These are phyloP conservation scores for Nudaria mundana DNA, from an alignment of 2,888 invertebrate species.

Conservation along the genomic window DNA sequence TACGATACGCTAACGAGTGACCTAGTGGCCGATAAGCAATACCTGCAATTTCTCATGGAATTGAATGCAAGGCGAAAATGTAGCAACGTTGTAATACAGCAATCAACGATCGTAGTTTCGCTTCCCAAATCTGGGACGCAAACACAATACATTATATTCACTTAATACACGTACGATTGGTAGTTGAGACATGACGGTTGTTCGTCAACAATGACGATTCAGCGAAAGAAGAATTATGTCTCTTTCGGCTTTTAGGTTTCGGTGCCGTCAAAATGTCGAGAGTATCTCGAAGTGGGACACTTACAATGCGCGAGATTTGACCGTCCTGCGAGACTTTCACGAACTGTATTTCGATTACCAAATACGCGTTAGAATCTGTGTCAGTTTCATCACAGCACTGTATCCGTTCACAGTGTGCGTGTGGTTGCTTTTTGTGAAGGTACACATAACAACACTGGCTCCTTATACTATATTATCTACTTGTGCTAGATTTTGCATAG, in stretches of 20 bases:
- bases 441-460: constrained; percentile 30
- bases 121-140: constrained; percentile 72
- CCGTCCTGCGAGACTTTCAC: constrained; percentile 79
- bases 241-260: constrained; percentile 66
- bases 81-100: constrained; percentile 71
- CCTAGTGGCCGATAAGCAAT: constrained; percentile 68
- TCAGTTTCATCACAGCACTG: constrained; percentile 78
- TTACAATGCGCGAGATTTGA: constrained; percentile 69
- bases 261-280: constrained; percentile 72
- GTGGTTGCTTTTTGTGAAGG: constrained; percentile 56
- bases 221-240: constrained; percentile 58
- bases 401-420: constrained; percentile 66
- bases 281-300: constrained; percentile 67
- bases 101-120: constrained; percentile 73
- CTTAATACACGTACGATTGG: constrained; percentile 50
- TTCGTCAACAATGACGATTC: constrained; percentile 55
- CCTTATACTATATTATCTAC: too few relatives aligned
- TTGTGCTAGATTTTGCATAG: too few relatives aligned
- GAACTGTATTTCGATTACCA: constrained; percentile 78
- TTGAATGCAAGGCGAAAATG: constrained; percentile 76
- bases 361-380: constrained; percentile 80
- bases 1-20: constrained; percentile 54
- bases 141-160: constrained; percentile 52
- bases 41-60: constrained; percentile 72
- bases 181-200: constrained; percentile 49